phyloP scores from a whole-genome alignment of 2,797 vertebrate species.

The Selene dorsalis region DNA sequence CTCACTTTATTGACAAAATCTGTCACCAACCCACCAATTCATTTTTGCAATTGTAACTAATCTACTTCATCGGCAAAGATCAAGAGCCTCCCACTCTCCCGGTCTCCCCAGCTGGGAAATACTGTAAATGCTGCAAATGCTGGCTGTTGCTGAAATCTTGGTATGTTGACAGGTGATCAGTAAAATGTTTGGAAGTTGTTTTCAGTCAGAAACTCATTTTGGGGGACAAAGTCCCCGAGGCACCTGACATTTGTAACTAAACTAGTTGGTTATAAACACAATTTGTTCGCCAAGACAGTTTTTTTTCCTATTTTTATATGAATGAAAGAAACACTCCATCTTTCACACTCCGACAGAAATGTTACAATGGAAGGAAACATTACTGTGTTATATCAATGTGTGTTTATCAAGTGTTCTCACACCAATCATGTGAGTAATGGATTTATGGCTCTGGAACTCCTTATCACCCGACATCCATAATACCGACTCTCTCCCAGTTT shows the following conservation, averaged over 20 bases:
- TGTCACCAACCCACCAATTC: not conserved
- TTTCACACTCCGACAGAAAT: not conserved
- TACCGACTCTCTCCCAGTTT: no score
- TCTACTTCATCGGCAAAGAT: slow-evolving; percentile 8
- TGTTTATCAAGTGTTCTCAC: not conserved
- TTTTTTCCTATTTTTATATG: not conserved
- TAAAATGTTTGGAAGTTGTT: slow-evolving; percentile 37
- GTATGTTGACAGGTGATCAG: slow-evolving; percentile 34
- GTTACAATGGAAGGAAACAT: not conserved
- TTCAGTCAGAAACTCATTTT: slow-evolving; percentile 33
- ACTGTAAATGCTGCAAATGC: slow-evolving; percentile 25
- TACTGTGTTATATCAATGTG: no score
- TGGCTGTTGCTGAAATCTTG: slow-evolving; percentile 14
- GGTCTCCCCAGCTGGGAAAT: slow-evolving; percentile 5
- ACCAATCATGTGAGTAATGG: not conserved
- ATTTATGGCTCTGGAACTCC: no score
- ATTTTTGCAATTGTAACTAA: not conserved
- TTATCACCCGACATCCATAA: no score
- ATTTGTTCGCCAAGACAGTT: not conserved
- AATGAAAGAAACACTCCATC: slow-evolving; percentile 3
- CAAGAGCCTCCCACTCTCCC: not conserved
- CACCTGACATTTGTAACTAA: slow-evolving; percentile 14
- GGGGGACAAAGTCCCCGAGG: not conserved
- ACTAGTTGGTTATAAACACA: not conserved
- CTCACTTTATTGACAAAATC: not conserved